Percentiles rank a stretch among this genome's conserved stretches.
phyloP scores from a whole-genome alignment of 2,113 vertebrate species.

The Larimichthys crocea region DNA sequence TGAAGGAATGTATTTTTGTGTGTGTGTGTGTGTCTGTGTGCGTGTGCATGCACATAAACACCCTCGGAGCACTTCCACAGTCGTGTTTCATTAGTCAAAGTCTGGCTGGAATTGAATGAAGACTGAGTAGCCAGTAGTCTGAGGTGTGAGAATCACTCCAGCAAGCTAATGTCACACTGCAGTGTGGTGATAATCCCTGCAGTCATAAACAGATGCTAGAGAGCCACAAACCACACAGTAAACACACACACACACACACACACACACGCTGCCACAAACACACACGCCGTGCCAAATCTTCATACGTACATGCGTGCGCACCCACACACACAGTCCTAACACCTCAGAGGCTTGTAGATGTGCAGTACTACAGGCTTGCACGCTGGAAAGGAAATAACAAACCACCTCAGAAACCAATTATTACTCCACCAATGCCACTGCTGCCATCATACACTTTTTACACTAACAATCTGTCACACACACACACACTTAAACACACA shows the following conservation, averaged over 20 bases:
- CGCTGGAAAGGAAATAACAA: slow-evolving; percentile 45
- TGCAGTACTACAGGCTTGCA: slow-evolving; percentile 11
- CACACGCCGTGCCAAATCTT: slow-evolving; percentile 33
- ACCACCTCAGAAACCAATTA: slow-evolving; percentile 61
- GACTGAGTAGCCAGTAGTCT: slow-evolving; percentile 48
- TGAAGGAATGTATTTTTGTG: slow-evolving; percentile 2
- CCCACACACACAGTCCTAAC: slow-evolving; percentile 22
- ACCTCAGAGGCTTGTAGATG: slow-evolving; percentile 27
- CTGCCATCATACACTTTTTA: slow-evolving; percentile 37
- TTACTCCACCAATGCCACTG: slow-evolving; percentile 40
- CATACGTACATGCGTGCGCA: slow-evolving; percentile 3
- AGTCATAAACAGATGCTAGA: slow-evolving; percentile 81
- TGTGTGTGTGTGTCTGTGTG: neutral
- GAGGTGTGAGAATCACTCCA: slow-evolving; percentile 72
- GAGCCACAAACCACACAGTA: slow-evolving; percentile 68
- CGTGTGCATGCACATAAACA: slow-evolving; percentile 26
- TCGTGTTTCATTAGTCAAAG: slow-evolving; percentile 64
- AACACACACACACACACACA: slow-evolving; percentile 47
- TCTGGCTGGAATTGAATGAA: slow-evolving; percentile 58
- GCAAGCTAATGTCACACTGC: slow-evolving; percentile 71
- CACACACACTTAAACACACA: slow-evolving; percentile 4
- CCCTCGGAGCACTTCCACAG: slow-evolving; percentile 36
- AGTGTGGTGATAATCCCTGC: slow-evolving; percentile 78
- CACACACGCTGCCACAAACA: slow-evolving; percentile 7
- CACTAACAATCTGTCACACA: slow-evolving; percentile 34